Evolutionary conservation across 2,888 invertebrate genomes (phyloP).

Genomic region (Hyposoter didymator): DNA sequence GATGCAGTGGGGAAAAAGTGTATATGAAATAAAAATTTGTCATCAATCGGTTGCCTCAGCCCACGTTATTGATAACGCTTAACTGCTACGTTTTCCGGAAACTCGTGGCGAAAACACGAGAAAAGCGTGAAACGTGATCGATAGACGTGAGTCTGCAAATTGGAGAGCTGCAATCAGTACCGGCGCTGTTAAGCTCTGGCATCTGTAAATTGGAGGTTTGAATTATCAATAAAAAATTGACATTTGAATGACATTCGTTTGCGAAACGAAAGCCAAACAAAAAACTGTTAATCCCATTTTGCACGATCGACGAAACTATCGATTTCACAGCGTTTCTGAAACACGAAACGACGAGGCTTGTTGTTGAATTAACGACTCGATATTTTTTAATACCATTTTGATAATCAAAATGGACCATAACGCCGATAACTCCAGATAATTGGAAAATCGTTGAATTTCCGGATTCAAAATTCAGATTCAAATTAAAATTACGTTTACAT

Average conservation of each 20-base stretch:
- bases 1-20: neutral
- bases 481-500: neutral
- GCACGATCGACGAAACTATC: neutral
- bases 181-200: neutral
- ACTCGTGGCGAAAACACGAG: neutral
- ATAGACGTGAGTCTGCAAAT: neutral
- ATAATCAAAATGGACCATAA: neutral
- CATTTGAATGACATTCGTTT: neutral
- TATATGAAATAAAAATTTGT: conserved; percentile 10
- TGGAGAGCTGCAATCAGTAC: no score
- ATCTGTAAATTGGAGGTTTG: neutral
- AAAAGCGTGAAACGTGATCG: neutral
- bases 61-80: conserved; percentile 33
- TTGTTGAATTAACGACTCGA: neutral
- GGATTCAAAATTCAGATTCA: conserved; percentile 15
- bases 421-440: conserved; percentile 12
- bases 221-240: neutral
- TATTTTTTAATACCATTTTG: neutral
- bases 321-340: neutral
- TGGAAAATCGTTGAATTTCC: conserved; percentile 15
- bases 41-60: conserved; percentile 7
- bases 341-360: neutral
- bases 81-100: conserved; percentile 8
- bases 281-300: neutral
- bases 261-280: neutral